phyloP scores from a whole-genome alignment of 2,888 invertebrate genomes.

The Rambutsinella grinnellia region DNA sequence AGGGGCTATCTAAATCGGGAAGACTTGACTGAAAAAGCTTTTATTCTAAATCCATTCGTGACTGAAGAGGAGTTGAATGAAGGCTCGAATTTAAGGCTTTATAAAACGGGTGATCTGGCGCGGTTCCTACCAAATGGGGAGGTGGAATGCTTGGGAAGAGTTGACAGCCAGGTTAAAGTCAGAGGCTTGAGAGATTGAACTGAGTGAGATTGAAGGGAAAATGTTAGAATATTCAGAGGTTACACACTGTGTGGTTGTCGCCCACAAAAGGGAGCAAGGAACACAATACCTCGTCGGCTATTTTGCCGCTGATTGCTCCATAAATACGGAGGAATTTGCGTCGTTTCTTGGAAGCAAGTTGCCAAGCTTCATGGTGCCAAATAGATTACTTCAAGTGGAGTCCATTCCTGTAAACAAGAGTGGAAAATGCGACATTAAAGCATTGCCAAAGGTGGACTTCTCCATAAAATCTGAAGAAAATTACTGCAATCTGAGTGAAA shows the following conservation, averaged over 20 bases:
- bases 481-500: neutral
- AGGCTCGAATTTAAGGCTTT: neutral
- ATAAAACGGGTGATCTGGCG: conserved; percentile 39
- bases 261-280: neutral
- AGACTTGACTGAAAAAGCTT: conserved; percentile 17
- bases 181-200: conserved; percentile 88
- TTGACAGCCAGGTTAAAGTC: conserved; percentile 88
- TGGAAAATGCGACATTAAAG: conserved; percentile 31
- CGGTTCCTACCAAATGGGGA: conserved; percentile 13
- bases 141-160: conserved; percentile 67
- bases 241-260: conserved; percentile 79
- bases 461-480: neutral
- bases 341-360: conserved; percentile 6
- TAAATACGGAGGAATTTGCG: neutral
- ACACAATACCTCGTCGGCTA: conserved; percentile 11
- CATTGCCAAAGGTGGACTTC: neutral
- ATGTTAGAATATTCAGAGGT: conserved; percentile 76
- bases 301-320: neutral
- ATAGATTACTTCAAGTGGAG: conserved; percentile 1
- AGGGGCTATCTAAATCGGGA: conserved; percentile 14
- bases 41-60: conserved; percentile 27
- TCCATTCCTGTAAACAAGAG: conserved; percentile 18
- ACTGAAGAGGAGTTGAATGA: neutral
- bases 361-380: conserved; percentile 40
- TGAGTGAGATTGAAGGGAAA: conserved; percentile 85